Conservation (phyloP, 1,140 invertebrate species). For the Neodiprion fabricii region DNA sequence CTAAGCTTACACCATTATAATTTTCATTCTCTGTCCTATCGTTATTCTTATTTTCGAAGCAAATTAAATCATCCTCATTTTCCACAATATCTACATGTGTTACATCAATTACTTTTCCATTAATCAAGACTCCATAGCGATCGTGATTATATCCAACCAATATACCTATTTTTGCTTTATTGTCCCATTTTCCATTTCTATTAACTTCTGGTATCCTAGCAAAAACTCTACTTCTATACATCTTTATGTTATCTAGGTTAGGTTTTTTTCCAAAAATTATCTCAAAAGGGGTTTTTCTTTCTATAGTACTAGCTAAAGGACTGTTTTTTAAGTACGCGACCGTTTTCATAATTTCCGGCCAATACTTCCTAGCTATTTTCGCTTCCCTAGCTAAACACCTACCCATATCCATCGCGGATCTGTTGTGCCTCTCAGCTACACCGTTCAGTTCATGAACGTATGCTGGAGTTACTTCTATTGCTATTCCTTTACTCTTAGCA, state of each 20-base stretch:
- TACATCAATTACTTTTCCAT: conserved; percentile 21
- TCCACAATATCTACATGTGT: conserved; percentile 27
- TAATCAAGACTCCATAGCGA: conserved; percentile 21
- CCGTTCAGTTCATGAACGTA: conserved; percentile 50
- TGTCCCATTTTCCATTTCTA: conserved; percentile 20
- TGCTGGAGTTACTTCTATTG: conserved; percentile 20
- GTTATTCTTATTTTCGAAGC: conserved; percentile 16
- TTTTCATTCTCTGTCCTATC: conserved; percentile 4
- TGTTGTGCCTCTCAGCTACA: conserved; percentile 47
- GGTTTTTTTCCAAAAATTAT: conserved; percentile 33
- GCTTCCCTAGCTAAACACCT: conserved; percentile 33
- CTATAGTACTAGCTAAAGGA: conserved; percentile 38
- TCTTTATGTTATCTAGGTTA: conserved; percentile 29
- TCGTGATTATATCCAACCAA: conserved; percentile 23
- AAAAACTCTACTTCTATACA: conserved; percentile 19
- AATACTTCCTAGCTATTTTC: conserved; percentile 26
- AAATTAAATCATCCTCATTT: conserved; percentile 23
- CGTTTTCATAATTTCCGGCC: conserved; percentile 33
- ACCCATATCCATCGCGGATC: conserved; percentile 30
- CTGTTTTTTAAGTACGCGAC: conserved; percentile 37
- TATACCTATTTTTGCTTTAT: conserved; percentile 24
- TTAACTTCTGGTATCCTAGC: conserved; percentile 13
- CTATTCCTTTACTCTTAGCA: conserved; percentile 27
- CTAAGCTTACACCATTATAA: neutral
- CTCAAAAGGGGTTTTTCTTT: conserved; percentile 45